Conservation (phyloP, 2,797 vertebrate species). For the Morelia viridis region DNA sequence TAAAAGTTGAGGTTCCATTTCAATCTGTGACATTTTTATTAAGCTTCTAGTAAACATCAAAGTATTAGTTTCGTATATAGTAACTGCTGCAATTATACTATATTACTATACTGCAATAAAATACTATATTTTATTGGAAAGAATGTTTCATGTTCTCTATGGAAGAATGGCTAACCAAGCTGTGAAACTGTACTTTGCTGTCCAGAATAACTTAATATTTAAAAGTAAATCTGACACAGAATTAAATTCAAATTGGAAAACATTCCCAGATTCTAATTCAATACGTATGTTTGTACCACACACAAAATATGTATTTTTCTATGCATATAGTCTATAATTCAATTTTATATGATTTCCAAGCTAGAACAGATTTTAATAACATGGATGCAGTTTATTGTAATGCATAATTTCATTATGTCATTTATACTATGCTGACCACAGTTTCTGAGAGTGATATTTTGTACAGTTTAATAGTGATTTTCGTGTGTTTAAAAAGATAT, state of each 20-base stretch:
- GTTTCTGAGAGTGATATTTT: background rate
- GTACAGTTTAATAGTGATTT: background rate
- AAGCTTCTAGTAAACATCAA: background rate
- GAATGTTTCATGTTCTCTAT: background rate
- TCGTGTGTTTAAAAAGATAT: background rate
- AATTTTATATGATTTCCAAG: background rate
- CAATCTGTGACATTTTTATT: background rate
- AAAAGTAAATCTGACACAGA: background rate
- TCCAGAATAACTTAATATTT: background rate
- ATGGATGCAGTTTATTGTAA: background rate
- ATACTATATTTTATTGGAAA: background rate
- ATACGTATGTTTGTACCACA: too few species aligned
- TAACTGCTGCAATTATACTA: background rate
- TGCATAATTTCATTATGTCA: background rate
- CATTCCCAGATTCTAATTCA: too few species aligned
- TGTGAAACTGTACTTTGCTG: background rate
- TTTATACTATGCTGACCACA: background rate
- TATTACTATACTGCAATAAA: background rate
- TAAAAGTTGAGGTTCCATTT: background rate
- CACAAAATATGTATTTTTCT: background rate
- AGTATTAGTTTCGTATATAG: background rate
- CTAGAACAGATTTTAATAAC: too few species aligned
- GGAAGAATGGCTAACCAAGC: background rate
- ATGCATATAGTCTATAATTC: background rate
- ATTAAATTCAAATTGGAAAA: background rate